A percentile compares a stretch with the other conserved stretches of the same genome.
Conservation (phyloP, 2,797 vertebrate species). For the Anabas testudineus region DNA sequence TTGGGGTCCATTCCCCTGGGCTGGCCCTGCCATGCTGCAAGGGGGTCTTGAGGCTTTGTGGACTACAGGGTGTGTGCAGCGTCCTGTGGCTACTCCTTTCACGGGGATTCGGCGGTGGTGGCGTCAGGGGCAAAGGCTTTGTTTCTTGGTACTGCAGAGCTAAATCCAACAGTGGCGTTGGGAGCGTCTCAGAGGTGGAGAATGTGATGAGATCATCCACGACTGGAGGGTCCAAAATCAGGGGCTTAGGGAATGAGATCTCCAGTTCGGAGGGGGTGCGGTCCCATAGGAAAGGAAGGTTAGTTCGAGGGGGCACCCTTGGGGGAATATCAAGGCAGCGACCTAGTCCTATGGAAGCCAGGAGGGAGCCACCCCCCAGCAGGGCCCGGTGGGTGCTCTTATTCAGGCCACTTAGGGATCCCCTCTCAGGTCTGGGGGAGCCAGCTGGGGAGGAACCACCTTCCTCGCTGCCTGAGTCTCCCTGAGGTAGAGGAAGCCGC, state of each 20-base stretch:
- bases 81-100: conserved; percentile 61
- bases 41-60: conserved; percentile 52
- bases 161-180: conserved; percentile 64
- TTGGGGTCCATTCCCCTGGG: conserved; percentile 54
- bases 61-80: conserved; percentile 46
- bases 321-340: conserved; percentile 83
- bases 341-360: conserved; percentile 88
- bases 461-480: conserved; percentile 80
- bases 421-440: conserved; percentile 82
- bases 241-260: conserved; percentile 60
- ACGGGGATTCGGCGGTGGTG: conserved; percentile 75
- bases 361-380: conserved; percentile 83
- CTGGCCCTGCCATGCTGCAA: conserved; percentile 30
- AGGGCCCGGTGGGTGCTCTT: conserved; percentile 87
- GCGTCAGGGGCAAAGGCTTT: conserved; percentile 70
- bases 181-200: conserved; percentile 71
- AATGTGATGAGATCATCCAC: conserved; percentile 81
- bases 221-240: conserved; percentile 54
- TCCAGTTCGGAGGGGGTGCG: conserved; percentile 65
- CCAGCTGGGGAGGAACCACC: conserved; percentile 74
- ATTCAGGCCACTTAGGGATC: conserved; percentile 58
- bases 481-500: conserved; percentile 76
- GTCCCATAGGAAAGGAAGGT: conserved; percentile 67
- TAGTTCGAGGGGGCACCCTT: conserved; percentile 80
- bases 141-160: conserved; percentile 70